These are phyloP conservation scores for Thunnus thynnus DNA, from an alignment of 2,113 vertebrate genomes.

Conservation along the genomic window DNA sequence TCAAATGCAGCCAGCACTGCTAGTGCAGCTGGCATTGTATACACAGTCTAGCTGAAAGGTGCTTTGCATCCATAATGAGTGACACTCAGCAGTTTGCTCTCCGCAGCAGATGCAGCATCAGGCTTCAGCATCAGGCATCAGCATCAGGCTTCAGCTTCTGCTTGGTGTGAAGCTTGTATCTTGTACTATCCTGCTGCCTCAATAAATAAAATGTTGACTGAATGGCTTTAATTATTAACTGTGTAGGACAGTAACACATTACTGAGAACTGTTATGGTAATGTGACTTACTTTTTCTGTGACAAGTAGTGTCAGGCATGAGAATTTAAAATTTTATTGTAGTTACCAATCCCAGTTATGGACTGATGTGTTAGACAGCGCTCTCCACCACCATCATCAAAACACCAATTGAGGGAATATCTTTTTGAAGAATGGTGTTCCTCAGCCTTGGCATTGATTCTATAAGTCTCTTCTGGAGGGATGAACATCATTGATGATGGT, in stretches of 20 bases:
- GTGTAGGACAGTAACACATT: not conserved
- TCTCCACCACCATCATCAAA: too few species aligned
- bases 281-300: too few species aligned
- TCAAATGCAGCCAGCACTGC: not conserved
- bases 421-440: too few species aligned
- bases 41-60: conserved; percentile 2
- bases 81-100: conserved; percentile 13
- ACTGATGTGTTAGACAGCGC: too few species aligned
- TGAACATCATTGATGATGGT: too few species aligned
- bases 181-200: not conserved
- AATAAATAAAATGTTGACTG: not conserved
- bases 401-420: too few species aligned
- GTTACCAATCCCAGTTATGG: too few species aligned
- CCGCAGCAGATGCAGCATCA: conserved; percentile 19
- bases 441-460: too few species aligned
- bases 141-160: not conserved
- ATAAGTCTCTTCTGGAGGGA: too few species aligned
- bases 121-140: conserved; percentile 4
- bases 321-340: too few species aligned
- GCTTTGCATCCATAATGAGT: conserved; percentile 37
- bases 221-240: not conserved
- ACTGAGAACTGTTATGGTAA: too few species aligned
- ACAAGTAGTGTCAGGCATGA: too few species aligned
- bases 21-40: not conserved
- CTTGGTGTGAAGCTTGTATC: not conserved